Conservation (phyloP, 1,140 invertebrate genomes). For the Phortica variegata region DNA sequence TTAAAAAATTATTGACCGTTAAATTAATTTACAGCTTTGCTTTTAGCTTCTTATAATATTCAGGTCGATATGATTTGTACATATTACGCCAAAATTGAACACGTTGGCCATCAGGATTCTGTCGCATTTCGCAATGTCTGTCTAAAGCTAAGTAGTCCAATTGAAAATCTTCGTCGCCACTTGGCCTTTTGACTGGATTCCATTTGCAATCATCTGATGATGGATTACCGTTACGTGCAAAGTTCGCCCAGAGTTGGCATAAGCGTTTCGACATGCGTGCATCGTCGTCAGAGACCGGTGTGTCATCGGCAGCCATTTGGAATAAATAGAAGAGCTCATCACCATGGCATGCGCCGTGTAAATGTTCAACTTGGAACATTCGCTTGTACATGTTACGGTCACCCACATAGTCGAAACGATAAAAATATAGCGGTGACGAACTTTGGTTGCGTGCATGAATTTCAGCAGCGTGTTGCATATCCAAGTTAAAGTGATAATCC, state of each 20-base stretch:
- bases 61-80: conserved; percentile 32
- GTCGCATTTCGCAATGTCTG: conserved; percentile 30
- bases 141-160: conserved; percentile 48
- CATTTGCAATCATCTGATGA: conserved; percentile 23
- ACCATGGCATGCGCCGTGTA: conserved; percentile 62
- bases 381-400: conserved; percentile 61
- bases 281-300: conserved; percentile 57
- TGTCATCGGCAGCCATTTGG: conserved; percentile 60
- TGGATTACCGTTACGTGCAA: conserved; percentile 61
- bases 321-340: conserved; percentile 66
- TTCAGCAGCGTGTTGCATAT: conserved; percentile 33
- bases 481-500: conserved; percentile 42
- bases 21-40: conserved; percentile 31
- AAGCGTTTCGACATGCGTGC: conserved; percentile 58
- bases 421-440: conserved; percentile 47
- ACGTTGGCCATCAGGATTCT: conserved; percentile 48
- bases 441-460: conserved; percentile 33
- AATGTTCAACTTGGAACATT: conserved; percentile 34
- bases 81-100: conserved; percentile 56
- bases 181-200: conserved; percentile 29
- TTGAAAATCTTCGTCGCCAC: conserved; percentile 18
- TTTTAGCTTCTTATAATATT: conserved; percentile 20
- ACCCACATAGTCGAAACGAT: conserved; percentile 61
- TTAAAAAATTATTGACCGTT: not conserved
- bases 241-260: conserved; percentile 66